A percentile compares a stretch with the other conserved stretches of the same genome.
These are phyloP conservation scores for Oppia nitens DNA, from an alignment of 1,140 invertebrate genomes.

Conservation along the genomic window DNA sequence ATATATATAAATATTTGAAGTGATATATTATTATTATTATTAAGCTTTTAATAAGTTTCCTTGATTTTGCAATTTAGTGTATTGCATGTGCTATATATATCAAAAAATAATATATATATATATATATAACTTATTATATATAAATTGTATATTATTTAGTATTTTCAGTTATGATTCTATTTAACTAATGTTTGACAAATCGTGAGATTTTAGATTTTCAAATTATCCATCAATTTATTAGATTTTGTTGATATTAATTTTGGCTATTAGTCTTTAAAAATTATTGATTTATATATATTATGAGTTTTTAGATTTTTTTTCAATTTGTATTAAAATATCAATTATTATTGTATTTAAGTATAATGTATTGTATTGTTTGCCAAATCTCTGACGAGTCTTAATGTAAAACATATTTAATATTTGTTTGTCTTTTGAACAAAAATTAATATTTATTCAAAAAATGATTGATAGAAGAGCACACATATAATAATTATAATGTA, in stretches of 20 bases:
- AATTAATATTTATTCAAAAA: too few relatives aligned
- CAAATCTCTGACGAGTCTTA: not conserved
- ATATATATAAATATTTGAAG: not conserved
- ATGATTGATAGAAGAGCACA: not conserved
- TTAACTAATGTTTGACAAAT: not conserved
- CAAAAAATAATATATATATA: too few relatives aligned
- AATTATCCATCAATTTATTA: not conserved
- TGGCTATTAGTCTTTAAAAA: too few relatives aligned
- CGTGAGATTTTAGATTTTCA: not conserved
- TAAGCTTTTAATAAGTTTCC: not conserved
- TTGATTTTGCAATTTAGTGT: not conserved
- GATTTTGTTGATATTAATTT: not conserved
- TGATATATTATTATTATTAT: not conserved
- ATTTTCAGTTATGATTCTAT: not conserved
- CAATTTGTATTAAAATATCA: too few relatives aligned
- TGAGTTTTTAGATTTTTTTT: too few relatives aligned
- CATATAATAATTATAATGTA: not conserved
- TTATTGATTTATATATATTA: too few relatives aligned
- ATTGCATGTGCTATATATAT: not conserved
- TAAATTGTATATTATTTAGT: not conserved
- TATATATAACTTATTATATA: too few relatives aligned
- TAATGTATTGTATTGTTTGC: not conserved
- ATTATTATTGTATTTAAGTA: not conserved
- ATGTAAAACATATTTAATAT: not conserved
- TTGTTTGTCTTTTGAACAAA: not conserved